Evolutionary conservation across 2,797 vertebrate genomes (phyloP).

Genomic region (Diplodus sargus): DNA sequence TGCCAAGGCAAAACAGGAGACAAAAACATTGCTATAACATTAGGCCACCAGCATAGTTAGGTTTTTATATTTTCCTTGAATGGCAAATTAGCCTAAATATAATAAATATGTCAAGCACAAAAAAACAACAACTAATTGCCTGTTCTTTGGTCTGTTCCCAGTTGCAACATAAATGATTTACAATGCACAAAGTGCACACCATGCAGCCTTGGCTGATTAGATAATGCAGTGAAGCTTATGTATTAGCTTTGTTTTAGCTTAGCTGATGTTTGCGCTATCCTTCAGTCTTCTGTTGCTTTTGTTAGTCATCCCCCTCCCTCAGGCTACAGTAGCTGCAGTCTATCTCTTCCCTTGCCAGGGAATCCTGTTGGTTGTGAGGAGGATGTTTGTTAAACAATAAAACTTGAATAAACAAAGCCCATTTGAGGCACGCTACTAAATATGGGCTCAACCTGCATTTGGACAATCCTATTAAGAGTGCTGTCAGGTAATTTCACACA

Average conservation of each 20-base stretch:
- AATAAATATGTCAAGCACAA: slow-evolving; percentile 16
- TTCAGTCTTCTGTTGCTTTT: slow-evolving; percentile 35
- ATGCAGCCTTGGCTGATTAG: slow-evolving; percentile 9
- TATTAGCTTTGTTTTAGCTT: slow-evolving; percentile 30
- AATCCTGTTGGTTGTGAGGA: slow-evolving; percentile 30
- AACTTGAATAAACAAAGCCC: slow-evolving; percentile 39
- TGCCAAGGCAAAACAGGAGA: neutral
- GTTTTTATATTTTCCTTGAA: slow-evolving; percentile 16
- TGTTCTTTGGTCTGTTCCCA: slow-evolving; percentile 26
- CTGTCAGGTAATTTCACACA: neutral
- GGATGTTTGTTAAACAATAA: slow-evolving; percentile 36
- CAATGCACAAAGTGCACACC: slow-evolving; percentile 22
- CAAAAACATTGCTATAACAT: neutral
- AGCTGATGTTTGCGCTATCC: slow-evolving; percentile 34
- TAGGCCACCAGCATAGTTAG: neutral
- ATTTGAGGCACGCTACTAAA: slow-evolving; percentile 18
- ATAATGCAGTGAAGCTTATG: slow-evolving; percentile 34
- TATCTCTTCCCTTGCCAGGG: slow-evolving; percentile 31
- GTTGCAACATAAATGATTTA: slow-evolving; percentile 37
- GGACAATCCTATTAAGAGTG: slow-evolving; percentile 13
- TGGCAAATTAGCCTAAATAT: slow-evolving; percentile 22
- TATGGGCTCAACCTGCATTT: slow-evolving; percentile 33
- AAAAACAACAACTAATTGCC: slow-evolving; percentile 22
- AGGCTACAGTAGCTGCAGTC: slow-evolving; percentile 40
- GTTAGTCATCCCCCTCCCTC: slow-evolving; percentile 37